These are phyloP conservation scores for Pocillopora meandrina DNA, from an alignment of 92 coral and sea anemone species.

Conservation along the genomic window DNA sequence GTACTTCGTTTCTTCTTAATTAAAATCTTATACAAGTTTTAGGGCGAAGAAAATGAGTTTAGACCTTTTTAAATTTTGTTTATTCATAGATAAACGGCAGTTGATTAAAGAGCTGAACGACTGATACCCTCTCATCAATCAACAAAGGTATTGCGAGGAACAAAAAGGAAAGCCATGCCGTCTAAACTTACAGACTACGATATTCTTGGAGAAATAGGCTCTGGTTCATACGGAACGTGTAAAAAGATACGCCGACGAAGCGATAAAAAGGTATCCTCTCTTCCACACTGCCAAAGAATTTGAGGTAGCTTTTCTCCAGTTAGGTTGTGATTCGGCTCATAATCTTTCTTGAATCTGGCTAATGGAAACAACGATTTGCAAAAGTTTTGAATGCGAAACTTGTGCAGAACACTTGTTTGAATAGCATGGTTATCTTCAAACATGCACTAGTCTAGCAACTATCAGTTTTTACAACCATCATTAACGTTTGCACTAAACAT, in stretches of 20 bases:
- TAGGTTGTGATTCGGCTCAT: too few relatives aligned
- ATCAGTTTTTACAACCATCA: too few relatives aligned
- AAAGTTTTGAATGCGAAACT: too few relatives aligned
- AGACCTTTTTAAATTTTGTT: background rate
- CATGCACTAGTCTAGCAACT: too few relatives aligned
- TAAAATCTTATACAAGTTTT: background rate
- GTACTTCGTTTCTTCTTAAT: background rate
- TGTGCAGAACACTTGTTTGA: too few relatives aligned
- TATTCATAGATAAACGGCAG: background rate
- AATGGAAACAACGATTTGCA: too few relatives aligned
- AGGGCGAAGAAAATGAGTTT: background rate
- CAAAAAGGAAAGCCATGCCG: conserved; percentile 64
- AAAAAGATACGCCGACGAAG: conserved; percentile 88
- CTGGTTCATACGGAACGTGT: conserved; percentile 98
- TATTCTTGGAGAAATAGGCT: conserved; percentile 83
- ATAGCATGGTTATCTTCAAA: too few relatives aligned
- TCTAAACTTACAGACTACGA: conserved; percentile 90
- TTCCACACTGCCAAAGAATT: too few relatives aligned
- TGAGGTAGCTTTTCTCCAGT: too few relatives aligned
- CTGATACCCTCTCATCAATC: background rate
- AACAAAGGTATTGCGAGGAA: background rate
- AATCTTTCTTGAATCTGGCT: too few relatives aligned
- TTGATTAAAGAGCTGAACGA: background rate
- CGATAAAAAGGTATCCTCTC: conserved; percentile 56
- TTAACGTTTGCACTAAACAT: background rate